phyloP scores from a whole-genome alignment of 2,797 vertebrate species.

The Melopsittacus undulatus region DNA sequence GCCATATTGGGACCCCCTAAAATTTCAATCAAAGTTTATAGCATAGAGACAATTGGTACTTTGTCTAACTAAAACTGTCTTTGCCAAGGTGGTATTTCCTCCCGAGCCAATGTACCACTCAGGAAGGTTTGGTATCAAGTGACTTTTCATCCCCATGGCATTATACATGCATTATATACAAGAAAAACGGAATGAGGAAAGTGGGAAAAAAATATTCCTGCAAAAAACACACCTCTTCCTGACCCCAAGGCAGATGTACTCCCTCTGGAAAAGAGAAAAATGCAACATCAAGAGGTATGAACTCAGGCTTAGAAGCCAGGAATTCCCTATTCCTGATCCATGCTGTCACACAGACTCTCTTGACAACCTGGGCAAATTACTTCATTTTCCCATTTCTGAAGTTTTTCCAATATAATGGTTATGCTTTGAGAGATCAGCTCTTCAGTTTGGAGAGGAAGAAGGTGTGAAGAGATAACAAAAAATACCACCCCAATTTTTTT shows the following conservation, averaged over 20 bases:
- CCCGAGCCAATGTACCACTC: background rate
- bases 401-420: background rate
- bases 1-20: background rate
- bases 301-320: background rate
- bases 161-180: background rate
- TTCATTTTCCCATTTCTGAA: background rate
- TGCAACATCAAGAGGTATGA: slow-evolving; percentile 1
- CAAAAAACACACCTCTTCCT: background rate
- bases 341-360: background rate
- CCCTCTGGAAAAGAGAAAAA: slow-evolving; percentile 28
- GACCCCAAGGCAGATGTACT: background rate
- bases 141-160: background rate
- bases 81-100: background rate
- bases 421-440: background rate
- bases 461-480: background rate
- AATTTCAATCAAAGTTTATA: background rate
- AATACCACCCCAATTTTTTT: fast-evolving
- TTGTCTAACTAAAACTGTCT: background rate
- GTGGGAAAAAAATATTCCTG: background rate
- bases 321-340: slow-evolving; percentile 25
- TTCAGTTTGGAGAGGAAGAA: background rate
- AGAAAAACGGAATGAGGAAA: background rate
- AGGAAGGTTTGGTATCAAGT: background rate
- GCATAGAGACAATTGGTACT: background rate
- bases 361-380: background rate